Percentiles rank a stretch among this genome's conserved stretches.
phyloP scores from a whole-genome alignment of 2,797 vertebrate species.

The Sphenodon punctatus region DNA sequence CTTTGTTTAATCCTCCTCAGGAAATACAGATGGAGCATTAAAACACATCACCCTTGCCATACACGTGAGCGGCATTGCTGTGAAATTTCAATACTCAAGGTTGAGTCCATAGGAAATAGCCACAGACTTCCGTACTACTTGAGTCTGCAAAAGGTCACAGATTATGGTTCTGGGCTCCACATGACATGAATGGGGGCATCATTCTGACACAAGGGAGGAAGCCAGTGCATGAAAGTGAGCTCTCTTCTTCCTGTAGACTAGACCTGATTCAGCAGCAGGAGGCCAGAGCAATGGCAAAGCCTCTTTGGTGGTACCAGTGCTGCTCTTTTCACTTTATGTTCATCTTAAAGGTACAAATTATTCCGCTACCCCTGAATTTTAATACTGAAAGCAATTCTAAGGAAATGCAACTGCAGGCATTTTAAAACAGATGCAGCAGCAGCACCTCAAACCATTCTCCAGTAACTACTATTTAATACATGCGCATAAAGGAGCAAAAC shows the following conservation, averaged over 20 bases:
- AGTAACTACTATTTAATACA: not conserved
- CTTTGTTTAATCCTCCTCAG: not conserved
- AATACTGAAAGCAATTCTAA: not conserved
- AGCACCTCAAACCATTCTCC: not conserved
- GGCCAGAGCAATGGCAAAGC: not conserved
- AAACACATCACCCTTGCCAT: rapidly evolving
- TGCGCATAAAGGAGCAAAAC: not conserved
- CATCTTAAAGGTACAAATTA: not conserved
- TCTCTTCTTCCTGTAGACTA: not conserved
- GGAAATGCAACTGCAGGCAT: not conserved
- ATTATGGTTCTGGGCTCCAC: rapidly evolving
- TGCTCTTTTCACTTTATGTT: not conserved
- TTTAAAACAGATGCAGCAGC: not conserved
- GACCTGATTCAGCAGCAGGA: not conserved
- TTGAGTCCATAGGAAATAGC: not conserved
- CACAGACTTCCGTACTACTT: not conserved
- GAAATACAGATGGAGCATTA: not conserved
- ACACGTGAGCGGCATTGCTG: not conserved
- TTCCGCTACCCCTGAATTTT: not conserved
- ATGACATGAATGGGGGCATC: not conserved
- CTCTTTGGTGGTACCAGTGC: not conserved
- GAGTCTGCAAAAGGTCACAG: conserved; percentile 7
- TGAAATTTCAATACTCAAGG: not conserved
- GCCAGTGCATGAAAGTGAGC: not conserved
- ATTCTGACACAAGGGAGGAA: not conserved